Base-by-base conservation (phyloP, 2,797 vertebrate genomes). In the Novumbra hubbsi region DNA sequence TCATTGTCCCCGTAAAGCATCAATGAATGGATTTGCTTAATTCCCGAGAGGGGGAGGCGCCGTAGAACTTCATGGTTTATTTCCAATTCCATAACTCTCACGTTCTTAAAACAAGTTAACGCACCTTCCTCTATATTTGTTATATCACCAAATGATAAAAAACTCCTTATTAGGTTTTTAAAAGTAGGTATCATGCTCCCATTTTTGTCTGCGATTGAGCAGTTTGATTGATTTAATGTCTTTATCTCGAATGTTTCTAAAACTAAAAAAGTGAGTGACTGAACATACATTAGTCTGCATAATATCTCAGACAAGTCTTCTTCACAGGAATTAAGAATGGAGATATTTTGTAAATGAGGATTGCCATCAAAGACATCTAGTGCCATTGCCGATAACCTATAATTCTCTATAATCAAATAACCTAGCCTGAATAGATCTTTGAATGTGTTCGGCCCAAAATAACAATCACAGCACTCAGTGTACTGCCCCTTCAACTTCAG, bases 221-320 rank as follows among this genome's bases (percentile, higher is more conserved):
- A 70, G 60, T 64, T 55, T 15, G 67, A 45, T 7, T 28, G 16
- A 8, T 34, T 14, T 24, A 77, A 6, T 17, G 32, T 12, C 27
- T 1, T 8, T 5, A 4, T 7, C 0, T 12, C 1, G 6, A 0
- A 0, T 19, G 63, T 28, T 2, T 28, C 1, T 4, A 77, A 8
- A 1, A 6, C 0, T 32, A 77, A 24, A 7, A 19, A 0, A 0
- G 24, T 38, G 12, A 77, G 70, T 0, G 71, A 52, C 14, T 41
- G 38, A 2, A 60, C 55, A 52, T 73, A 62, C 15, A 45, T 28
- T 45, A 77, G 48, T 70, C 76, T 73, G 45, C 76, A 77, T 38
- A 55, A 14, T 15, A 78, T 7, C 4, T 70, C 68, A 24, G 76
- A 74, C 12, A 78, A 48, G 15, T 66, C 30, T 0, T 69, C 7